Evolutionary conservation across 1,140 invertebrate genomes (phyloP), one percentile per base, ranked within the genome.

Genomic region (Hyphantria cunea): DNA sequence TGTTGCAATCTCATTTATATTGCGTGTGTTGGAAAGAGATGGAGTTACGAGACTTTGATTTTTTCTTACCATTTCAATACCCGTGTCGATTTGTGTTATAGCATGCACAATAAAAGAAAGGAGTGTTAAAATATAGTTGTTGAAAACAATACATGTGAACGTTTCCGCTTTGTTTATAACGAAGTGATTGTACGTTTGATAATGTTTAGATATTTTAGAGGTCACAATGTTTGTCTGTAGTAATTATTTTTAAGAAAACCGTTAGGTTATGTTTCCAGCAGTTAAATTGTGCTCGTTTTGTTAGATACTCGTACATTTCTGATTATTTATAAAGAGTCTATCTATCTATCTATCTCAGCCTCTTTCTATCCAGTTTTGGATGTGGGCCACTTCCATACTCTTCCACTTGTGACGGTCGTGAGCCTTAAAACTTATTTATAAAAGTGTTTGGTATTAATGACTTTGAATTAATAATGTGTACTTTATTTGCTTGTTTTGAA

Each of bases 11-110:
- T 51, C 56, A 11, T 60, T 59, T 49, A 42, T 51, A 42, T 50
- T 50, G 47, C 48, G 37, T 51, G 12, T 17, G 48, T 49, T 37
- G 39, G 48, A 68, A 62, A 66, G 58, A 67, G 50, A 68, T 14
- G 37, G 53, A 67, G 62, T 64, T 15, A 25, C n/a, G 31, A n/a
- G 9, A 14, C 15, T 15, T 12, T 67, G 67, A 72, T 72, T 74
- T 60, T 68, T 70, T 70, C 70, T 72, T 74, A 71, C 71, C 66
- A 61, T 77, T 81, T 80, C 73, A 74, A 77, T 70, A 72, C 67
- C 64, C 68, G 50, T 73, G 74, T 81, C 74, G 69, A 74, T 75
- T 75, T 75, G 70, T 77, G 68, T 75, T 73, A 76, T 63, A 56
- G 33, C 70, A 45, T 71, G 70, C 59, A 62, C 15, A 55, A 65